Evolutionary conservation across 2,113 vertebrate species (phyloP), one percentile per base, ranked within the genome.

Genomic region (Notechis scutatus): DNA sequence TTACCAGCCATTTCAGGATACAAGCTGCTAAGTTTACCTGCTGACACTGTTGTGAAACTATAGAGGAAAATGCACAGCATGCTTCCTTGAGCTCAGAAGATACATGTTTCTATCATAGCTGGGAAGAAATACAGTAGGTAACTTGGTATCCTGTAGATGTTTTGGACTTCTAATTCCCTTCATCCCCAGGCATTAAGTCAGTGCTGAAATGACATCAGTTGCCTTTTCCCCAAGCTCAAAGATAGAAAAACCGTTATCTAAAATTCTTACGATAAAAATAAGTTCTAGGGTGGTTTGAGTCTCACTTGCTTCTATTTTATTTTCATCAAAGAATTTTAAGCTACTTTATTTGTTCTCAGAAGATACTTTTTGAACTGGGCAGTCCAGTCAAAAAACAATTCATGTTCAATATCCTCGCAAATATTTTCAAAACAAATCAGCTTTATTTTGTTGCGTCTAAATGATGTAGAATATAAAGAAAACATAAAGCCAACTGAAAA

Each of bases 341-440:
- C 47, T n/a, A 55, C 23, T 57, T 87, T 56, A 34, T 45, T 91
- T 87, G 57, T 29, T 29, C 21, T 50, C 9, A 34, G 15, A 81
- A 34, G 39, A 85, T 86, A 55, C 9, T 55, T 85, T 50, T 42
- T 52, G n/a, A 87, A 24, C 7, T 86, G 56, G 23, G 42, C 11
- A 85, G 42, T 29, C 34, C 54, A 64, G 61, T 74, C 21, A 45
- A 74, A 61, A 10, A 92, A 69, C 21, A 45, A 20, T 81, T 89
- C 9, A 56, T 74, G 2, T 81, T 21, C 26, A 42, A 42, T 86
- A 86, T 86, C 23, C 20, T 47, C 54, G n/a, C 89, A 90, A 90
- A 90, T 64, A 42, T 93, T 93, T 90, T 10, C 56, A 86, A 90
- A 86, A 86, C 92, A 92, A 90, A 85, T 23, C 50, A 85, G 23